A percentile compares a stretch with the other conserved stretches of the same genome.
These are phyloP conservation scores for Drosophila ficusphila DNA, from an alignment of 1,140 invertebrate species.

Conservation along the genomic window DNA sequence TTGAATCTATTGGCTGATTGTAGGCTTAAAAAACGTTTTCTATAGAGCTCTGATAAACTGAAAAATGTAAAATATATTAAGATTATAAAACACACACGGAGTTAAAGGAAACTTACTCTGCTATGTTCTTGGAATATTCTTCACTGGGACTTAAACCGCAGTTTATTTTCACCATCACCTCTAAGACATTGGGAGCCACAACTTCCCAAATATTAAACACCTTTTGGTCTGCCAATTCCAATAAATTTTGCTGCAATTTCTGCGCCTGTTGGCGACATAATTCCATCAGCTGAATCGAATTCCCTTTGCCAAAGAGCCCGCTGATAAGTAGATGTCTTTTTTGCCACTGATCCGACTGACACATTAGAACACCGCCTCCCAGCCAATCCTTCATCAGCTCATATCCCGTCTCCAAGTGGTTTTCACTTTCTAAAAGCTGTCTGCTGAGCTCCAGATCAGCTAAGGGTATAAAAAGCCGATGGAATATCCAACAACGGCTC, in stretches of 20 bases:
- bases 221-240: slow-evolving; percentile 2
- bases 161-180: slow-evolving; percentile 41
- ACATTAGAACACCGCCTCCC: slow-evolving; percentile 33
- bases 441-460: slow-evolving; percentile 56
- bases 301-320: slow-evolving; percentile 20
- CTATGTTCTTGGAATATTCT: slow-evolving; percentile 32
- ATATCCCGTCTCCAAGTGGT: slow-evolving; percentile 54
- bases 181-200: slow-evolving; percentile 16
- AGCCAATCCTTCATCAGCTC: slow-evolving; percentile 59
- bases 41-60: slow-evolving; percentile 52
- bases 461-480: slow-evolving; percentile 62
- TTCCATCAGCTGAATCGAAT: slow-evolving; percentile 20
- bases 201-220: slow-evolving; percentile 29
- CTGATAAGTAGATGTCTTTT: slow-evolving; percentile 40
- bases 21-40: slow-evolving; percentile 53
- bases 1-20: slow-evolving; percentile 57
- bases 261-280: slow-evolving; percentile 23
- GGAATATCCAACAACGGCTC: slow-evolving; percentile 63
- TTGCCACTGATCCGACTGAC: slow-evolving; percentile 46
- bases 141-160: slow-evolving; percentile 44
- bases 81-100: too few species aligned
- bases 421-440: slow-evolving; percentile 59
- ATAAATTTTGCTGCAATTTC: slow-evolving; percentile 9
- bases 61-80: background rate
- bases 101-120: slow-evolving; percentile 29